phyloP scores from a whole-genome alignment of 1,140 invertebrate species.

The Zaprionus taronus region DNA sequence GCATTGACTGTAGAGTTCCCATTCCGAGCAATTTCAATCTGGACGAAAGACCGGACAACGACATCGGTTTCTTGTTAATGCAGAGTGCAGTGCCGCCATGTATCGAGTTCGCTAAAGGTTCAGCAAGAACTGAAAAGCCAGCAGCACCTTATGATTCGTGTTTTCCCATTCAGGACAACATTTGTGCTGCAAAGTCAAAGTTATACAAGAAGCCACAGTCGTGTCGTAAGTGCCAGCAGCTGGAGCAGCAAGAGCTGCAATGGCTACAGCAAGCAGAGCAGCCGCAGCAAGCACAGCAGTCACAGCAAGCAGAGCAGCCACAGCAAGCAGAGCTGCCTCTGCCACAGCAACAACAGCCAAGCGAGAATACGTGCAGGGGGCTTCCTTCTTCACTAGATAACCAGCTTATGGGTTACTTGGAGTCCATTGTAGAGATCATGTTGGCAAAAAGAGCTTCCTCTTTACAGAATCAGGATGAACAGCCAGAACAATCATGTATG shows the following conservation, averaged over 20 bases:
- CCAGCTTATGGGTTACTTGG: not conserved
- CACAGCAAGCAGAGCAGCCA: not conserved
- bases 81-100: not conserved
- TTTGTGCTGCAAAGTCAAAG: not conserved
- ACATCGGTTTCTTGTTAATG: not conserved
- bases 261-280: not conserved
- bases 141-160: not conserved
- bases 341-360: slow-evolving; percentile 9
- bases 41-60: slow-evolving; percentile 22
- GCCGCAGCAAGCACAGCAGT: not conserved
- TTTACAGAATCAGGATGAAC: not conserved
- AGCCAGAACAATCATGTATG: not conserved
- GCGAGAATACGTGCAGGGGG: not conserved
- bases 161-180: not conserved
- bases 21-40: slow-evolving; percentile 52
- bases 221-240: not conserved
- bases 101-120: not conserved
- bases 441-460: not conserved
- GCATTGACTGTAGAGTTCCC: slow-evolving; percentile 66
- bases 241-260: not conserved
- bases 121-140: not conserved
- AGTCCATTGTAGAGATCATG: not conserved
- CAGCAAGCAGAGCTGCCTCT: not conserved
- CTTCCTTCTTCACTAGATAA: not conserved
- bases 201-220: not conserved